Conservation (phyloP, 2,888 invertebrate species). For the Philonicus albiceps region DNA sequence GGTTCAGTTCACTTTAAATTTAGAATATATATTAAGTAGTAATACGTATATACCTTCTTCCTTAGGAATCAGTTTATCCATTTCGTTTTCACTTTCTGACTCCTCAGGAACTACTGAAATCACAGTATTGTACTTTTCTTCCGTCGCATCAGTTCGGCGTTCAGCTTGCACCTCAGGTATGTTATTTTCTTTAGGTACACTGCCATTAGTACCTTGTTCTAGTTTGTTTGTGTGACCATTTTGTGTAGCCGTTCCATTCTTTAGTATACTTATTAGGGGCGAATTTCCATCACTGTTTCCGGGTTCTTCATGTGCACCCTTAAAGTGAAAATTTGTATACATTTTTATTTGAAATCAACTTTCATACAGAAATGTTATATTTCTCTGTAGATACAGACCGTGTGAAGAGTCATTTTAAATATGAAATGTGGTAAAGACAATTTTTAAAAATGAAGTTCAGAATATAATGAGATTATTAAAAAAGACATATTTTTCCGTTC, state of each 20-base stretch:
- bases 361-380: not conserved
- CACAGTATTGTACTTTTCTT: not conserved
- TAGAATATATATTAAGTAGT: not conserved
- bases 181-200: slow-evolving; percentile 48
- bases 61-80: not conserved
- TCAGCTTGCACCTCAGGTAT: slow-evolving; percentile 21
- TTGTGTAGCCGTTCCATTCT: slow-evolving; percentile 58
- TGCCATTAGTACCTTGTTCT: slow-evolving; percentile 53
- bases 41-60: not conserved
- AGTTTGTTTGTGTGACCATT: slow-evolving; percentile 46
- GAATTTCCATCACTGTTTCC: slow-evolving; percentile 56
- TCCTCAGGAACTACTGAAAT: not conserved
- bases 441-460: no score
- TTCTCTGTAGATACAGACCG: not conserved
- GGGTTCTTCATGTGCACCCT: slow-evolving; percentile 59
- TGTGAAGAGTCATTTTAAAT: not conserved
- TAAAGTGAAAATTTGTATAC: slow-evolving; percentile 56
- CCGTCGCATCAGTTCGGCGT: not conserved
- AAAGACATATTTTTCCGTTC: no score
- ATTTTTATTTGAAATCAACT: slow-evolving; percentile 49
- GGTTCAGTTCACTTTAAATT: not conserved
- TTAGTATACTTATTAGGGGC: slow-evolving; percentile 61
- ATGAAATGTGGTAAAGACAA: not conserved
- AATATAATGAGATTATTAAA: no score
- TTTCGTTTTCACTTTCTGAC: not conserved